Evolutionary conservation across 2,888 invertebrate species (phyloP), one percentile per base, ranked within the genome.

Genomic region (Luffia ferchaultella): DNA sequence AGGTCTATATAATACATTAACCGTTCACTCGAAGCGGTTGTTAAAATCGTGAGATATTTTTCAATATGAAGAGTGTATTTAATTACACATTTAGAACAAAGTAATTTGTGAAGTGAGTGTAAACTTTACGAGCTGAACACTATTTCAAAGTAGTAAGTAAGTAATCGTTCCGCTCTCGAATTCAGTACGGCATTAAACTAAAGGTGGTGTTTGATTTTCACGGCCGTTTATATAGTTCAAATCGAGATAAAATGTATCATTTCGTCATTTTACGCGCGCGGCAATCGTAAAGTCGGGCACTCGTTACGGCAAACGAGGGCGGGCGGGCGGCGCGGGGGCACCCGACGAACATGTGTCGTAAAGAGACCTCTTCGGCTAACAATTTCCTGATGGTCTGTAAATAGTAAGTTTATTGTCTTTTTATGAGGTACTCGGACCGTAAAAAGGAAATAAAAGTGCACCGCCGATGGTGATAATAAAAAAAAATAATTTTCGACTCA

Each of bases 381-480:
- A 83, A 83, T 83, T 83, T 83, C 83, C 83, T 82, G 83, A 83
- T 83, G 83, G 83, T 82, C 84, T 84, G 83, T 85, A 85, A 85
- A 85, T 85, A 84, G 83, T 83, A 83, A 83, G 82, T 85, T 85
- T 85, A 85, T 78, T 83, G 83, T 83, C 78, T 82, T 84, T 84
- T 85, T 85, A 85, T 85, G 85, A 84, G 84, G 83, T 84, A 84
- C 84, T 84, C 82, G 78, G 82, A 80, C 80, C 83, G 80, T 85
- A 84, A 85, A 85, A 85, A 84, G 77, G 84, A 83, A 85, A 85
- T 85, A 85, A 85, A 85, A 84, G 82, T 79, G 84, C 83, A 80
- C 83, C 83, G 80, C 84, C 82, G 83, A 79, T 83, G 82, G 84
- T 78, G 84, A 80, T 83, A 83, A 83, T 83, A 83, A 83, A 83